These are phyloP conservation scores for Pipistrellus pygmaeus DNA, from an alignment of 2,797 vertebrate species.

Conservation along the genomic window DNA sequence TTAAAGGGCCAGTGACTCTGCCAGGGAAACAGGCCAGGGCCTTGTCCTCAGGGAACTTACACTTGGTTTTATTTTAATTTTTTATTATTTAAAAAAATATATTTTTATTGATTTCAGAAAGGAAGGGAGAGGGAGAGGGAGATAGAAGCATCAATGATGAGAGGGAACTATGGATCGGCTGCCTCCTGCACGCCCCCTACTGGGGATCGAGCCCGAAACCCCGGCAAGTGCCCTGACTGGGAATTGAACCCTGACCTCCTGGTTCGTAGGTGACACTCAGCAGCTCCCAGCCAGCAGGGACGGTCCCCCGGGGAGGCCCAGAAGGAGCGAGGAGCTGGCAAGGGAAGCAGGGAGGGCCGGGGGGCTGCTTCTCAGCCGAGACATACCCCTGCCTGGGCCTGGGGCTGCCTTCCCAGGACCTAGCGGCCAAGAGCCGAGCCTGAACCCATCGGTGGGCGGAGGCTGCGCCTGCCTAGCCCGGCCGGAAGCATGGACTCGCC, in stretches of 20 bases:
- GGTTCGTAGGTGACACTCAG: neutral
- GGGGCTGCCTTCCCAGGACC: neutral
- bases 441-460: too few relatives aligned
- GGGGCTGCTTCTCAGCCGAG: neutral
- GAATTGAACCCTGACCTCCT: too few relatives aligned
- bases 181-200: too few relatives aligned
- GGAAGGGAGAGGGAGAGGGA: too few relatives aligned
- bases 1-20: neutral
- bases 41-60: neutral
- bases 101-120: too few relatives aligned
- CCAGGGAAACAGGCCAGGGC: neutral
- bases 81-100: too few relatives aligned
- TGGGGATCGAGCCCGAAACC: too few relatives aligned
- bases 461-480: too few relatives aligned
- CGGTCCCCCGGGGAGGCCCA: neutral
- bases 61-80: too few relatives aligned
- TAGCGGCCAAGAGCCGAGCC: fast-evolving
- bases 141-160: too few relatives aligned
- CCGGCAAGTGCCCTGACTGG: too few relatives aligned
- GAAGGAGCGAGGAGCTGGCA: neutral
- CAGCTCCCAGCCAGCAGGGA: neutral
- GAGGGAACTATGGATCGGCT: too few relatives aligned
- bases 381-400: neutral
- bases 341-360: neutral
- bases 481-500: neutral